Evolutionary conservation across 1,140 invertebrate genomes (phyloP).

Genomic region (Thaumatotibia leucotreta): DNA sequence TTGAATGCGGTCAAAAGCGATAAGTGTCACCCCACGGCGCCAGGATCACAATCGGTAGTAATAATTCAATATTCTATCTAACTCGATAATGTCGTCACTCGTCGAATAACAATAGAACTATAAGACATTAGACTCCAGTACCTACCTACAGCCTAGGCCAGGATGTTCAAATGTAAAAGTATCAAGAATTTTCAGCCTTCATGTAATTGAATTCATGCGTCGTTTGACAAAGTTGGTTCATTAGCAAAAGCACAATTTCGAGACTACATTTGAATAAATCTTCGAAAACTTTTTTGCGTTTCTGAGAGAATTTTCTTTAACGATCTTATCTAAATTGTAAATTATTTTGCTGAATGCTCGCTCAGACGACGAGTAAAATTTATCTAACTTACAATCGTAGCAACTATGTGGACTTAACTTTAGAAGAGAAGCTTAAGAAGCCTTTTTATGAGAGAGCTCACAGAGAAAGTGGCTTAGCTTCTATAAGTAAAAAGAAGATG

Average conservation of each 20-base stretch:
- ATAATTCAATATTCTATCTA: constrained; percentile 13
- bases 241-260: background rate
- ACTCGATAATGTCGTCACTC: constrained; percentile 21
- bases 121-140: background rate
- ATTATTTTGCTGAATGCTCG: constrained; percentile 4
- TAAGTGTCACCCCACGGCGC: constrained; percentile 15
- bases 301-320: background rate
- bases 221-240: background rate
- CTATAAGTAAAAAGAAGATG: no score
- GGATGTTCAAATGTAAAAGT: background rate
- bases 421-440: no score
- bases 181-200: background rate
- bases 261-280: background rate
- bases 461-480: no score
- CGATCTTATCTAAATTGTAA: background rate
- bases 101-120: constrained; percentile 8
- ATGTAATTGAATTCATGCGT: background rate
- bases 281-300: background rate
- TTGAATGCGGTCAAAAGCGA: constrained; percentile 29
- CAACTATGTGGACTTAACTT: background rate
- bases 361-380: background rate
- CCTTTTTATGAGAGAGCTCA: no score
- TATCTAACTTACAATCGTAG: background rate
- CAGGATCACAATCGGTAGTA: constrained; percentile 2
- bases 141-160: background rate